Base-by-base conservation (phyloP, 2,888 invertebrate species). In the Cephus pygmeus region DNA sequence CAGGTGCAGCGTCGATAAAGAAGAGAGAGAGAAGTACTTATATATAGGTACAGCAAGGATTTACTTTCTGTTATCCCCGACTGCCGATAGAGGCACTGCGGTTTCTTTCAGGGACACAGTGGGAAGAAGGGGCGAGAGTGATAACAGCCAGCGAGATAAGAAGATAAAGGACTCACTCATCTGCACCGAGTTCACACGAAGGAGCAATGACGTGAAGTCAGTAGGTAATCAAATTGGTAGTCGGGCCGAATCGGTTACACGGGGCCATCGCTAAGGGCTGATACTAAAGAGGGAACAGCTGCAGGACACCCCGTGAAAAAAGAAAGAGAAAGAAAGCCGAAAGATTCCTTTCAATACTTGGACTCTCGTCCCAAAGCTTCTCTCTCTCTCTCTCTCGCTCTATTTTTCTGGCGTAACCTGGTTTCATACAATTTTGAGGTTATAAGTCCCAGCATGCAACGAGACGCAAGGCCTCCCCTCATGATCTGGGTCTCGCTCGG, bases 271-370 rank as follows among this genome's bases (percentile, higher is more conserved):
- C 40, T 56, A 23, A 15, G 40, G 40, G 40, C 40, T 56, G 40
- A 56, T 56, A 56, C 40, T 56, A 56, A 56, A 56, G 82, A 84
- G 81, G 81, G 71, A 85, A 87, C 88, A 88, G 88, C 88, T 88
- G 88, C 88, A 73, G 84, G 86, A 85, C 86, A 88, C 85, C 85
- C 84, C 83, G 84, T 56, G 40, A 23, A 56, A 56, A 23, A 56
- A 56, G 23, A 56, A 15, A 56, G 40, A 40, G 40, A 40, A 40
- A 9, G 40, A 56, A 56, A 56, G 40, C 9, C 15, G 9, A 23
- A 56, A 56, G 40, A 56, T 56, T 56, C 40, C 40, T 56, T 56
- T 56, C 23, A 85, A 88, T 88, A 87, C 87, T 88, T 88, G 87
- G 85, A 88, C 87, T 87, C 86, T 84, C 83, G 69, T 80, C 85